Base-by-base conservation (phyloP, 1,140 invertebrate species). In the Arctopsyche grandis region DNA sequence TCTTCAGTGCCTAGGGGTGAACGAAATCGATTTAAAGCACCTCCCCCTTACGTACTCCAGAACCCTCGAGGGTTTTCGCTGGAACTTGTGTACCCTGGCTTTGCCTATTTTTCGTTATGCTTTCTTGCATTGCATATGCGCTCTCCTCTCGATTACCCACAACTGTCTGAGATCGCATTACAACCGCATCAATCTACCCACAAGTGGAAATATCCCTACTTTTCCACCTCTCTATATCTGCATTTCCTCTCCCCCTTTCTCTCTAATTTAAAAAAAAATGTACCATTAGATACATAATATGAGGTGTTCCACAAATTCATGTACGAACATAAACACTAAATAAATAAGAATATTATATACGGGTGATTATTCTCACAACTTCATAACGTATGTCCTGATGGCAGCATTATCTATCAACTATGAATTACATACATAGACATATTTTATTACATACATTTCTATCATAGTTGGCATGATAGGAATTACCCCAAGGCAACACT, bases 21-120 rank as follows among this genome's bases (percentile, higher is more conserved):
- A 52, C n/a, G 24, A 19, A 76, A 76, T 76, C 74, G 74, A 76
- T 76, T 76, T 76, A 76, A 29, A 63, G 60, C 74, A 21, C 44
- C 43, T 19, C 70, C 69, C 19, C 5, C n/a, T n/a, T n/a, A n/a
- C n/a, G 5, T n/a, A 70, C 19, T 52, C 38, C n/a, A 38, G 7
- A 26, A 52, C 70, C 24, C 69, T 70, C 69, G 24, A n/a, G 10
- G 38, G 38, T 70, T n/a, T 26, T 43, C 19, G 43, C 22, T 52
- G n/a, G 16, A 43, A 52, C 69, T 66, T 70, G n/a, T 19, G n/a
- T n/a, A n/a, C 69, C 12, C 24, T 0, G 38, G 3, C 38, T 70
- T 70, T 21, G 10, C 69, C 10, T 26, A 19, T 26, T 19, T 70
- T 70, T 70, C 69, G 12, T 43, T 29, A 66, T 29, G 24, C 19